Conservation (phyloP, 2,888 invertebrate genomes). For the Callinectes sapidus region DNA sequence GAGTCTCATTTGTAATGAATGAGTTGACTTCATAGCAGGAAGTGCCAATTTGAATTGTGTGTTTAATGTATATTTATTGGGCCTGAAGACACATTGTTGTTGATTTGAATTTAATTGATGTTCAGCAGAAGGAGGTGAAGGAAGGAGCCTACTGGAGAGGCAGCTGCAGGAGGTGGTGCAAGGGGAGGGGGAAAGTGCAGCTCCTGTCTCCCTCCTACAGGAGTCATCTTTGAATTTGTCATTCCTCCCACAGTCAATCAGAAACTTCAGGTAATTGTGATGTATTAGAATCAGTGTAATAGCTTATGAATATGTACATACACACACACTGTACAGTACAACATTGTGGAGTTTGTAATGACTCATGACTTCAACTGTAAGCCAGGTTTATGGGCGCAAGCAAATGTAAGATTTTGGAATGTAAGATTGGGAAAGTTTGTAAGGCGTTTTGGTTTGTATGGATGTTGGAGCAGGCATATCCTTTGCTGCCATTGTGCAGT, state of each 20-base stretch:
- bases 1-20: no score
- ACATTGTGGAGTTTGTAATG: not conserved
- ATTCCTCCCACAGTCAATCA: slow-evolving; percentile 60
- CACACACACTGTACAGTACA: no score
- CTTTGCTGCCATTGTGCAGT: no score
- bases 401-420: no score
- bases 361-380: not conserved
- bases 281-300: not conserved
- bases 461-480: no score
- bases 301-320: not conserved
- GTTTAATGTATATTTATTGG: not conserved
- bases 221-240: slow-evolving; percentile 59
- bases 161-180: slow-evolving; percentile 55
- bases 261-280: slow-evolving; percentile 58
- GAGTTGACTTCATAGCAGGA: no score
- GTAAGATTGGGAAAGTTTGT: no score
- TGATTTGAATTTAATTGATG: not conserved
- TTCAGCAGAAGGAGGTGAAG: slow-evolving; percentile 47
- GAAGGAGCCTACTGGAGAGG: slow-evolving; percentile 53
- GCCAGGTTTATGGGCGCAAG: no score
- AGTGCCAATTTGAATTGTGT: not conserved
- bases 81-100: not conserved
- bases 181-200: slow-evolving; percentile 40
- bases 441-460: no score
- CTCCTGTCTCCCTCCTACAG: slow-evolving; percentile 61